Base-by-base conservation (phyloP, 2,113 vertebrate genomes). In the Phyllostomus discolor region DNA sequence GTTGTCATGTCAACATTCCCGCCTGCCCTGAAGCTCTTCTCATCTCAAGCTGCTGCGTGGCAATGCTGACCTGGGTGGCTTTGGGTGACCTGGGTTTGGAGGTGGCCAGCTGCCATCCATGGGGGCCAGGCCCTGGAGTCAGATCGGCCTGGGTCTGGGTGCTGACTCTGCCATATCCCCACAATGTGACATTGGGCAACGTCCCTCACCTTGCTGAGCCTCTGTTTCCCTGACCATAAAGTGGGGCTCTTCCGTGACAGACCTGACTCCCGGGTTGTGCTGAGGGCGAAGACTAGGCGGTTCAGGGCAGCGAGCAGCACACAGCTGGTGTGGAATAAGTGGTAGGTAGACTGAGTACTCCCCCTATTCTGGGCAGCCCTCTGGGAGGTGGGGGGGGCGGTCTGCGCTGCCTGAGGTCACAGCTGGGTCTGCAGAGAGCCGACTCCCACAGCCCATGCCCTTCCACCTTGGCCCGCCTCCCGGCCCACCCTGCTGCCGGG, bases 401-500 rank as follows among this genome's bases (percentile, higher is more conserved):
- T 43, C 79, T 26, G 7, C 28, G 69, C 33, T 83, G 57, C 66
- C 24, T 8, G 54, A 48, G 62, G 62, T 79, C 9, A 1, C 1
- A 17, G 43, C 50, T 66, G 14, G n/a, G 28, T 67, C 54, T 57
- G 17, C 43, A 31, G 20, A 14, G 7, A 48, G 41, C 31, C 35
- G 75, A n/a, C 28, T 26, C 31, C 59, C 10, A 2, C 15, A 72
- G 94, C 10, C 19, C 3, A 6, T 3, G 31, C 5, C 3, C 48
- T 62, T 38, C 3, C 0, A 4, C 0, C n/a, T 46, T 3, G 0
- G 52, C 62, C 96, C 79, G n/a, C 70, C 86, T 87, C 41, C 82
- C 83, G 76, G 50, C 79, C 83, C 83, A 72, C 86, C 87, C 95
- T 2, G 70, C 2, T 0, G 87, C 96, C 81, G 76, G 69, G 82